Evolutionary conservation across 2,797 vertebrate species (phyloP), one percentile per base, ranked within the genome.

Genomic region (Anguilla marmorata): DNA sequence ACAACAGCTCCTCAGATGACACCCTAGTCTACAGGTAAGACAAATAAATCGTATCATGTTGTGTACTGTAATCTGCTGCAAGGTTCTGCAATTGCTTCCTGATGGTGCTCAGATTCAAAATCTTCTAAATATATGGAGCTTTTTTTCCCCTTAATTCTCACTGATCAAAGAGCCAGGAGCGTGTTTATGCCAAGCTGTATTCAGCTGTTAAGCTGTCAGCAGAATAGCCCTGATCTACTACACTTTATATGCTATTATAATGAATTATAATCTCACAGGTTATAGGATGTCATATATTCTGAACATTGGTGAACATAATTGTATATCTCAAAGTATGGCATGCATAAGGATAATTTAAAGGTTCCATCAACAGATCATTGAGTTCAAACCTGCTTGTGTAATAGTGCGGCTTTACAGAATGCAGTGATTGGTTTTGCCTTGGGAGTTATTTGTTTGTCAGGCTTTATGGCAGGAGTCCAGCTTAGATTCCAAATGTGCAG

Each of bases 1-100:
- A 97, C 94, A 97, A 97, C 95, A 96, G 96, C 92, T 96, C 96
- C 3, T 93, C 94, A 2, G 96, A 97, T n/a, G 96, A 97, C 92
- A 94, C 96, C 0, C 92, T 97, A 86, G 95, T 97, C 85, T 97
- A 97, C 96, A 96, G 96, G 96, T 97, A 89, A 92, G 91, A 37
- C 21, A 6, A 63, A 6, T 88, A 14, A 1, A 9, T 45, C 21
- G 9, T 27, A 14, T 85, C n/a, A 21, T 58, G 27, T 45, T 84
- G 8, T 84, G 19, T 54, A 66, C 63, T 24, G 63, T 66, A 66
- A 66, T 66, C 24, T 66, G n/a, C 63, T 24, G 63, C 24, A 27
- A 66, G n/a, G 63, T 27, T 27, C 21, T 66, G 63, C 24, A 24
- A 66, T 66, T 66, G 24, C 63, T 66, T 66, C n/a, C 5, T 66